Evolutionary conservation across 2,888 invertebrate species (phyloP), one percentile per base, ranked within the genome.

Genomic region (Chrysina gloriosa): DNA sequence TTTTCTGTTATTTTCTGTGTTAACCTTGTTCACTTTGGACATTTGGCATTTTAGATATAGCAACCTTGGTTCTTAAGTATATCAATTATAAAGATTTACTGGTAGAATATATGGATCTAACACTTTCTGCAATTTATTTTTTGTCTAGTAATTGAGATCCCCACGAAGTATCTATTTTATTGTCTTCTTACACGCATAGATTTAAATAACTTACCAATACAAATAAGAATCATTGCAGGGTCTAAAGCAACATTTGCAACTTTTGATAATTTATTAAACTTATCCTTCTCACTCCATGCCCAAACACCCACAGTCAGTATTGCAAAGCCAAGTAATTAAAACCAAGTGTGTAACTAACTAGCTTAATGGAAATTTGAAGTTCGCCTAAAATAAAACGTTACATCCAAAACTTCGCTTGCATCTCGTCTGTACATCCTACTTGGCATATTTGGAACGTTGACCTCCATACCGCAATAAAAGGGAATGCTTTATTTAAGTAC

Each of bases 241-340:
- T 98, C 98, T 72, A 98, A 85, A 5, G 96, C 94, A 73, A 98
- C 90, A 80, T 95, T 94, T 48, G 92, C 92, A 45, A 96, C 86
- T 77, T 90, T 88, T 68, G 94, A 90, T 74, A 96, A 85, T 83
- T 98, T 97, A 82, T 92, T 94, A 83, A 98, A 96, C 72, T 95
- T 96, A 81, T 97, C 97, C 84, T 98, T 98, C 83, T 98, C 98
- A 64, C 93, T 92, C 96, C 97, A 97, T 58, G 98, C 98, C 97
- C 98, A 98, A 65, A 97, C 89, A 34, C 98, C 98, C 65, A 97
- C 89, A 0, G 94, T 93, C 77, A 97, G 86, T 71, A 98, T 90
- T 69, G 92, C 88, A 58, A 97, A 86, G 11, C 98, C 98, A 65
- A 95, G 85, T 77, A 96, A 87, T 96, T 95, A 84, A 31, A 89